Conservation (phyloP, 2,113 vertebrate genomes). For the Dicrurus megarhynchus region DNA sequence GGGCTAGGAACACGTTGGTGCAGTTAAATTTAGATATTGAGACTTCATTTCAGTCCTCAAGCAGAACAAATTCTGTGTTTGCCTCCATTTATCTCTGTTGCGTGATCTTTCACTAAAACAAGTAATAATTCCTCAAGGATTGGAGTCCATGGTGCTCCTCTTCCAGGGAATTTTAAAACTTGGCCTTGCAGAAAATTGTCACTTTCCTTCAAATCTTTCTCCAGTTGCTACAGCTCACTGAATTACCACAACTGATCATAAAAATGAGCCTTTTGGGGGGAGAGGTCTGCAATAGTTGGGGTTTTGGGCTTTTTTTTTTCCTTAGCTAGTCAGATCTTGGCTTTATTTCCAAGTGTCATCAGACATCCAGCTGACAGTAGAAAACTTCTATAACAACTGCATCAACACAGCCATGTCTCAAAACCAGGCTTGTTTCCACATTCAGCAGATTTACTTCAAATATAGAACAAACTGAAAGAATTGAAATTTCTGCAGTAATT, state of each 20-base stretch:
- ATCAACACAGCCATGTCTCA: not conserved
- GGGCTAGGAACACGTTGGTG: not conserved
- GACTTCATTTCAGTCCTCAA: not conserved
- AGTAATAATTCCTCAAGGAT: not conserved
- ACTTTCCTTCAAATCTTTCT: not conserved
- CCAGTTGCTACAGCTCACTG: not conserved
- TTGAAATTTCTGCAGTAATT: not conserved
- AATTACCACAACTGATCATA: not conserved
- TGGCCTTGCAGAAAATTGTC: not conserved
- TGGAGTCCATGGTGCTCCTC: not conserved
- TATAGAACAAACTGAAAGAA: not conserved
- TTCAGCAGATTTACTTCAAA: not conserved
- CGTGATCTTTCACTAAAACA: not conserved
- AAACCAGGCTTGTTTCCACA: not conserved
- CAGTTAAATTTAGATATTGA: not conserved
- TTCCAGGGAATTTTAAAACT: not conserved
- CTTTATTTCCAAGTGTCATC: not conserved
- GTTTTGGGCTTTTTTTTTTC: fast-evolving
- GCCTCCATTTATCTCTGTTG: not conserved
- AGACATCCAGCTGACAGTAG: not conserved
- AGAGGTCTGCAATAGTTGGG: not conserved
- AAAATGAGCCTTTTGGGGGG: not conserved
- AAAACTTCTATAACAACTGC: not conserved
- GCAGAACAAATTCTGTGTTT: not conserved
- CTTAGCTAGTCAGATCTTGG: not conserved